Conservation (phyloP, 2,797 vertebrate genomes). For the Peromyscus melanophrys region DNA sequence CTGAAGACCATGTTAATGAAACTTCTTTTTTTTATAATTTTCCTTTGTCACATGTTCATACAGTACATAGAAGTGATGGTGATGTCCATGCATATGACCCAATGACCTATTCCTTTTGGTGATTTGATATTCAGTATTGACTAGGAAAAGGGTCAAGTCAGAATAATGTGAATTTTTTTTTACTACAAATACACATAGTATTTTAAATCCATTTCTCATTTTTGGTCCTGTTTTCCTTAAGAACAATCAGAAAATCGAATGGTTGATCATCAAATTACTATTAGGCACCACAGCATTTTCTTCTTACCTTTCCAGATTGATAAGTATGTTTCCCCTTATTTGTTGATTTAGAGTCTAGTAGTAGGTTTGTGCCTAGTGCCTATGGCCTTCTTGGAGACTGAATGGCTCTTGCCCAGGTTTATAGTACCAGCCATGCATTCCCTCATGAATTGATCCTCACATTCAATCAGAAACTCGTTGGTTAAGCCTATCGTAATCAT, state of each 20-base stretch:
- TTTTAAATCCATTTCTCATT: background rate
- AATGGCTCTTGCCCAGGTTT: background rate
- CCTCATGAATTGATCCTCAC: background rate
- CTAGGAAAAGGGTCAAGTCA: background rate
- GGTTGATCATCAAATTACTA: background rate
- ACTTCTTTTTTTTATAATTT: slow-evolving; percentile 7
- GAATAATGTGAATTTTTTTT: background rate
- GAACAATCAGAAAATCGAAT: background rate
- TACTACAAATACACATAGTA: background rate
- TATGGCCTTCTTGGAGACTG: background rate
- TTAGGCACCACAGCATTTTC: background rate
- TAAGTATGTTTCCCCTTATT: background rate
- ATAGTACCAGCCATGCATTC: background rate
- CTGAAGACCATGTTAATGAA: background rate
- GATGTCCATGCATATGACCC: background rate
- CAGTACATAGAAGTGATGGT: background rate
- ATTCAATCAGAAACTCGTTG: background rate
- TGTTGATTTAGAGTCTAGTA: background rate
- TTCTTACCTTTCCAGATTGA: background rate
- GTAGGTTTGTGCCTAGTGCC: rapidly evolving
- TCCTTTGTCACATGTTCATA: background rate
- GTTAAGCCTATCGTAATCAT: no score
- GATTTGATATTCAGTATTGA: background rate
- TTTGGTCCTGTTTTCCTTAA: background rate
- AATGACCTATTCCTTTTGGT: background rate